These are phyloP conservation scores for Craseonycteris thonglongyai DNA, from an alignment of 2,113 vertebrate species.

Conservation along the genomic window DNA sequence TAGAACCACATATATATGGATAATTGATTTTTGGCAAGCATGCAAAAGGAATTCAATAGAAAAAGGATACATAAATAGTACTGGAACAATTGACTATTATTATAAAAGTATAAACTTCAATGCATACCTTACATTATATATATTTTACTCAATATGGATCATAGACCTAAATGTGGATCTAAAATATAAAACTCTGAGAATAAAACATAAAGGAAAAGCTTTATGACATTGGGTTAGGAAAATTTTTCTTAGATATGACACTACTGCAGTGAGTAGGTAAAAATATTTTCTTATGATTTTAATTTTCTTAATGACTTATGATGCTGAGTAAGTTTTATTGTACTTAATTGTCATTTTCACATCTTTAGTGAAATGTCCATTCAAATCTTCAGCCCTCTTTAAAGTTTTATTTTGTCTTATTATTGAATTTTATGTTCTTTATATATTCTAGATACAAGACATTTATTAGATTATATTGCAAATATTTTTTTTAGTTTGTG, in stretches of 20 bases:
- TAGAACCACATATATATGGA: not conserved
- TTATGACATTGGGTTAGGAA: not conserved
- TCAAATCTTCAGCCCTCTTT: not conserved
- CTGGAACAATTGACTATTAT: not conserved
- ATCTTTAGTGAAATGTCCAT: not conserved
- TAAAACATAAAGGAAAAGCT: not conserved
- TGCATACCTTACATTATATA: not conserved
- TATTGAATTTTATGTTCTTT: not conserved
- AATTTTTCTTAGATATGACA: not conserved
- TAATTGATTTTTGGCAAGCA: not conserved
- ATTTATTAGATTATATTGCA: not conserved
- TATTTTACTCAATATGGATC: not conserved
- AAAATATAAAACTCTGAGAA: not conserved
- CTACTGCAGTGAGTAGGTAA: not conserved
- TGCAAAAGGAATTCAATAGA: not conserved
- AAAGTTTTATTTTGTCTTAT: not conserved
- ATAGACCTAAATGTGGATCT: not conserved
- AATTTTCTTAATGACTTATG: not conserved
- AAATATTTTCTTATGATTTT: not conserved
- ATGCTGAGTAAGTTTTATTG: not conserved
- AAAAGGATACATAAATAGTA: not conserved
- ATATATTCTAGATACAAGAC: not conserved
- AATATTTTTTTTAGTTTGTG: not conserved
- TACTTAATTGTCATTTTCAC: not conserved
- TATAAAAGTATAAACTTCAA: not conserved